Conservation (phyloP, 2,797 vertebrate species). For the Remorina albescens region DNA sequence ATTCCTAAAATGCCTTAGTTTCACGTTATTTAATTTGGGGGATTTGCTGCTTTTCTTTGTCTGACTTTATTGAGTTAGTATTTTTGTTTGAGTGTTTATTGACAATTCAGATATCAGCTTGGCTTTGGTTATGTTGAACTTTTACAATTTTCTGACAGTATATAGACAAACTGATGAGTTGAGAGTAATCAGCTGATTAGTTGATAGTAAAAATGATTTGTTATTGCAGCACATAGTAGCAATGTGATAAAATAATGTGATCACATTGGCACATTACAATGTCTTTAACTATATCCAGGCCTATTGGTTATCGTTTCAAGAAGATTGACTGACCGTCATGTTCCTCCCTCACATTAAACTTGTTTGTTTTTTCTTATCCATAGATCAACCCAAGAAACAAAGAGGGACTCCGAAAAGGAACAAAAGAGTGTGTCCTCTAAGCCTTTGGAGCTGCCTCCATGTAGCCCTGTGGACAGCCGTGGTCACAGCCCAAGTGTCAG, state of each 20-base stretch:
- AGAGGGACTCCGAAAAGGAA: conserved; percentile 51
- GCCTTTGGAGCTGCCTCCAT: conserved; percentile 32
- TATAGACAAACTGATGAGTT: neutral
- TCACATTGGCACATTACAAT: neutral
- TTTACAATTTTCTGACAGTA: no score
- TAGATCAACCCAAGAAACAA: conserved; percentile 67
- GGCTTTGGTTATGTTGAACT: no score
- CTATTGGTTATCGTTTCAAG: neutral
- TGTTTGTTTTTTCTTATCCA: neutral
- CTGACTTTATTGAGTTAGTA: neutral
- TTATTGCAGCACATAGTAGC: neutral
- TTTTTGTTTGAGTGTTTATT: neutral
- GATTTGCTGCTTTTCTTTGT: neutral
- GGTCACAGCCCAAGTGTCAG: conserved; percentile 50
- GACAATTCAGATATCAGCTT: no score
- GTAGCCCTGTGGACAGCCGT: conserved; percentile 28
- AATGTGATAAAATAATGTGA: neutral
- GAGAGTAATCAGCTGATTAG: neutral
- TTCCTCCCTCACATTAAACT: neutral
- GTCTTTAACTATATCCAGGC: neutral
- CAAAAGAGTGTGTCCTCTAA: conserved; percentile 52
- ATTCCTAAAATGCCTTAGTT: neutral
- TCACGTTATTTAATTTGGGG: neutral
- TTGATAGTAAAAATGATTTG: neutral
- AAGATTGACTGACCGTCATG: neutral